phyloP scores from a whole-genome alignment of 2,113 vertebrate genomes.

The Aepyceros melampus region DNA sequence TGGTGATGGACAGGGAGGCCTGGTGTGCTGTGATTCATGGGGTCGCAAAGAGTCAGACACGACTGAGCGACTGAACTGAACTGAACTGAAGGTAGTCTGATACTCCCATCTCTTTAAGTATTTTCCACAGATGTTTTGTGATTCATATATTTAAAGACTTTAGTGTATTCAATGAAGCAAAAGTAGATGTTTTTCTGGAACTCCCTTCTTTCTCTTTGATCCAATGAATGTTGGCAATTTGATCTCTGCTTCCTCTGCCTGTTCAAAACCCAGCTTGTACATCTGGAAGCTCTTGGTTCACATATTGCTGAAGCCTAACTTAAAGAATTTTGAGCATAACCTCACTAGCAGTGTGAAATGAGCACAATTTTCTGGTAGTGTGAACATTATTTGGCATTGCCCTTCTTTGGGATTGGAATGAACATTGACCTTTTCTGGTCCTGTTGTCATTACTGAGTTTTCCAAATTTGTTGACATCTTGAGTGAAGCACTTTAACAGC shows the following conservation, averaged over 20 bases:
- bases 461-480: neutral
- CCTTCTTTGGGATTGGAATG: neutral
- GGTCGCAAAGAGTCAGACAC: too few relatives aligned
- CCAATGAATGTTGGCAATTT: neutral
- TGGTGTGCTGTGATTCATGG: too few relatives aligned
- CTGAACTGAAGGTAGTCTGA: too few relatives aligned
- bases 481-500: neutral
- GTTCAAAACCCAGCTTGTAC: neutral
- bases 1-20: too few relatives aligned
- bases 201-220: neutral
- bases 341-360: neutral
- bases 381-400: neutral
- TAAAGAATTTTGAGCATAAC: neutral
- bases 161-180: neutral
- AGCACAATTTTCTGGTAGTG: neutral
- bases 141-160: neutral
- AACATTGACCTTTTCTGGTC: neutral
- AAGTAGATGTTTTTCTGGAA: neutral
- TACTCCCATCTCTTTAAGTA: neutral
- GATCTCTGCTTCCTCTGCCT: neutral
- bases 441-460: neutral
- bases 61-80: too few relatives aligned
- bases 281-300: neutral
- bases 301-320: neutral
- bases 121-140: neutral